Percentiles rank a stretch among this genome's conserved stretches.
These are phyloP conservation scores for Theodoxus fluviatilis DNA, from an alignment of 2,888 invertebrate species.

Conservation along the genomic window DNA sequence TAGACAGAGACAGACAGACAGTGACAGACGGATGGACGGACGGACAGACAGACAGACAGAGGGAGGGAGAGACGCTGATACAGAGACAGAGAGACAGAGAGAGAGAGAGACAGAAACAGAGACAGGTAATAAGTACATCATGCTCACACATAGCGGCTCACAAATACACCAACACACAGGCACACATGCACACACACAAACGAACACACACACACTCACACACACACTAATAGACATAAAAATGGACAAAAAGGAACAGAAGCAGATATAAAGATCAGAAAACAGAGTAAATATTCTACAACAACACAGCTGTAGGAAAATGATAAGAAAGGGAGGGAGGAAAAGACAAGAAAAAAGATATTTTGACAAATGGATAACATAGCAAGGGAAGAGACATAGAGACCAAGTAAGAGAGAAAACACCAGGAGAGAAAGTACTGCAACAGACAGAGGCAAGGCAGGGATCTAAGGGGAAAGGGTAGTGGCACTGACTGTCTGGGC, in stretches of 20 bases:
- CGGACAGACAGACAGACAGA: no score
- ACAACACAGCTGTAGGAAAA: background rate
- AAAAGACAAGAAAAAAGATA: background rate
- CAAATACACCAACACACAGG: no score
- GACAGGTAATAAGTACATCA: no score
- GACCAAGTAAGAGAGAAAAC: background rate
- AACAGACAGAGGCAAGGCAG: background rate
- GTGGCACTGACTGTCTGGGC: constrained; percentile 81
- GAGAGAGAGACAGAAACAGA: no score
- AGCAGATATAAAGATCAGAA: no score
- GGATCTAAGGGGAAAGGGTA: background rate
- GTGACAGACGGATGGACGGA: no score
- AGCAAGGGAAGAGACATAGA: background rate
- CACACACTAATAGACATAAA: background rate
- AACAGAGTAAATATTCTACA: no score
- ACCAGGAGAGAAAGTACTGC: background rate
- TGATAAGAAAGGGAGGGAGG: background rate
- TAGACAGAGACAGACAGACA: no score
- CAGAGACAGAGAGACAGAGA: no score
- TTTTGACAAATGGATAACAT: background rate
- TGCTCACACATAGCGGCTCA: no score
- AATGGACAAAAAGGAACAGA: no score
- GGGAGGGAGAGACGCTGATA: no score
- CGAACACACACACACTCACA: background rate
- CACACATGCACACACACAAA: background rate